Percentiles rank a stretch among this genome's conserved stretches.
phyloP scores from a whole-genome alignment of 1,140 invertebrate species.

The Bicyclus anynana region DNA sequence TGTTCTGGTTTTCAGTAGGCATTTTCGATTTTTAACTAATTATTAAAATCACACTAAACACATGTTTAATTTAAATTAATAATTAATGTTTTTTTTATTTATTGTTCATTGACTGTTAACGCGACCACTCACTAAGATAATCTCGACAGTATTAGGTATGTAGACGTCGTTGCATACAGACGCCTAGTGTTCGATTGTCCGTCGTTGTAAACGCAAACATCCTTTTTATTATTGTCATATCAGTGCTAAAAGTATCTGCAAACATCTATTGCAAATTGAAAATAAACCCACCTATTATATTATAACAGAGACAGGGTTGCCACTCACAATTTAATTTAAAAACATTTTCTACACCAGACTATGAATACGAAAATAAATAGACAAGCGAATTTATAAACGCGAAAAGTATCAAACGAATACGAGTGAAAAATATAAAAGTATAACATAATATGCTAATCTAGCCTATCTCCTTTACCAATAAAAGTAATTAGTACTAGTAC shows the following conservation, averaged over 20 bases:
- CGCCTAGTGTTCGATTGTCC: constrained; percentile 49
- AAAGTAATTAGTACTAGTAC: too few relatives aligned
- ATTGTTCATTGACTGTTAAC: not conserved
- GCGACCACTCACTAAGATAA: not conserved
- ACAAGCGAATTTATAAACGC: too few relatives aligned
- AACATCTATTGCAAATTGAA: constrained; percentile 11
- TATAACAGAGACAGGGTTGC: not conserved
- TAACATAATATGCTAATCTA: too few relatives aligned
- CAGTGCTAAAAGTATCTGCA: constrained; percentile 39
- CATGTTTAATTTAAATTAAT: not conserved
- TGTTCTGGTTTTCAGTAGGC: constrained; percentile 5
- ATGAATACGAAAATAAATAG: too few relatives aligned
- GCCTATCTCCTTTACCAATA: too few relatives aligned
- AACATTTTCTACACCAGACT: too few relatives aligned
- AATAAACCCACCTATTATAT: constrained; percentile 8
- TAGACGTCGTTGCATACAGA: constrained; percentile 24
- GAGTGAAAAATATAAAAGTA: too few relatives aligned
- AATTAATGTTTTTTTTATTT: not conserved
- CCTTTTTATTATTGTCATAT: constrained; percentile 59
- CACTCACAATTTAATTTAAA: not conserved
- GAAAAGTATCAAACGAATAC: too few relatives aligned
- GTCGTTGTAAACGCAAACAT: constrained; percentile 46
- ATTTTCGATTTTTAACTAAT: constrained; percentile 1
- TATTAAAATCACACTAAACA: not conserved
- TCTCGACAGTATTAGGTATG: constrained; percentile 24